Base-by-base conservation (phyloP, 2,888 invertebrate species). In the Xestia c-nigrum region DNA sequence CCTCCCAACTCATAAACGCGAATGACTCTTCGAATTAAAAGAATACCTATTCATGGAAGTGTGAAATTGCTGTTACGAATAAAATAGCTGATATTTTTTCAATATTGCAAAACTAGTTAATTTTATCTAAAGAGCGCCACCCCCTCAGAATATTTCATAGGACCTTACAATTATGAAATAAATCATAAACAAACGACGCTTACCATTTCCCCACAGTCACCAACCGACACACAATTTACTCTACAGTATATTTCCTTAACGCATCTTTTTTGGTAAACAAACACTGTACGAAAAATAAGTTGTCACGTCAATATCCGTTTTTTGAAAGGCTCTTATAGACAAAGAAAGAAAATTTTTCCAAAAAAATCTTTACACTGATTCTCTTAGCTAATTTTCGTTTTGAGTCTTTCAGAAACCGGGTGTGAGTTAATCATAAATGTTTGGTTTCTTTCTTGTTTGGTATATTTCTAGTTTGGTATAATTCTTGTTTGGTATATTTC, bases 241-340 rank as follows among this genome's bases (percentile, higher is more conserved):
- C 0, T 64, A 75, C 4, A 40, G 14, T 47, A 14, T 21, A 14
- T 46, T 47, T 3, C 24, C 7, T 7, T 2, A 19, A 38, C 50
- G 12, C 10, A 16, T 46, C 21, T 50, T 50, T 24, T 82, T 12
- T 76, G 82, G 7, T 81, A 50, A 74, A 50, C 63, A 55, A 74
- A 74, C 3, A 3, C 19, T 1, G 16, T 9, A 46, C 24, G 19
- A 16, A 9, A 31, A 19, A 16, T 46, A 14, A 40, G 0, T 70
- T 16, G 3, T 19, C 24, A 24, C 0, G 21, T 38, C 0, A 0
- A 6, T 10, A n/a, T 12, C 1, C 1, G n/a, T 71, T 47, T 70
- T 1, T 31, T 5, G 19, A 46, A 66, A 12, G 2, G n/a, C n/a
- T n/a, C 57, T 52, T 21, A 52, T 21, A 52, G 19, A 7, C 19